Base-by-base conservation (phyloP, 2,113 vertebrate genomes). In the Perca fluviatilis region DNA sequence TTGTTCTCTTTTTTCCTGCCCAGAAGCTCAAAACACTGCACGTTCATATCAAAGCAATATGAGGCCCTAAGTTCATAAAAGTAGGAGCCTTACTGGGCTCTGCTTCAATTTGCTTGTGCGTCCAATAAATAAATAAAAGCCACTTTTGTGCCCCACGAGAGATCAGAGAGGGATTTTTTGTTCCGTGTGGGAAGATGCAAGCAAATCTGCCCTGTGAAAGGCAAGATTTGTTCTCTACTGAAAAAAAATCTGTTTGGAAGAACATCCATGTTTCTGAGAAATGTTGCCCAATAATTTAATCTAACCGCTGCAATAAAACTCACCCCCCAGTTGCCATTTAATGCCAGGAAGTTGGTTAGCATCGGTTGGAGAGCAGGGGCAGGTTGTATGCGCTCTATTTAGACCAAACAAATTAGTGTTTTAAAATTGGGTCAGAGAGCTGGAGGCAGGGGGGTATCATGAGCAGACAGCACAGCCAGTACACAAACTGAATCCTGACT, bases 131-230 rank as follows among this genome's bases (percentile, higher is more conserved):
- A 90, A 91, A 89, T 92, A 90, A 92, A 92, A 92, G 91, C 83
- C 86, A 92, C 88, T 91, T 86, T 86, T 94, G 92, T 92, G 81
- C 83, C 87, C 79, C 80, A 11, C 40, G 86, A 90, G 85, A 85
- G 88, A 90, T 92, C 87, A 94, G 91, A 93, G 90, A 92, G 86
- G 86, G 88, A 79, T 86, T 91, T 91, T 89, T 89, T 94, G 92
- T 92, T 90, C 88, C 16, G 56, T 84, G 91, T 93, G 91, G 91
- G 92, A 93, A 93, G 91, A 93, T 93, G 88, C 85, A 80, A 91
- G 91, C 70, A 73, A 87, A 82, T 92, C 64, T 74, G 27, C 76
- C 40, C 79, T 13, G 61, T 93, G 88, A 93, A 94, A 90, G 86
- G 86, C 71, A 72, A 73, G 91, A 88, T 86, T 88, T 93, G 92